Base-by-base conservation (phyloP, 2,113 vertebrate genomes). In the Gracilinanus agilis region DNA sequence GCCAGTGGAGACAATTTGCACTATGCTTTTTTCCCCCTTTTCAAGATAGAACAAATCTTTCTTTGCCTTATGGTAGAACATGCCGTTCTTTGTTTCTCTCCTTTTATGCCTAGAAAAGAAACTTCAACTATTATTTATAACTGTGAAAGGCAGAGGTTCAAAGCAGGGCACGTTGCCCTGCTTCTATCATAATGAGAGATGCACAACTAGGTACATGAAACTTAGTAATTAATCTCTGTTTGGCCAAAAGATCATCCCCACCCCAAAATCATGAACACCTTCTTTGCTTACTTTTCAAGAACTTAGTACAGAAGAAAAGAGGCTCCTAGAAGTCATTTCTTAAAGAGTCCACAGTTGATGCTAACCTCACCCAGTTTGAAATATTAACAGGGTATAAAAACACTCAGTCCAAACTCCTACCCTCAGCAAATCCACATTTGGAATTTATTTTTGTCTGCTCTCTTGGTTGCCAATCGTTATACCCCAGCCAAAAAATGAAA, bases 391-490 rank as follows among this genome's bases (percentile, higher is more conserved):
- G 88, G 53, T 53, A 67, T 91, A 56, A 95, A 83, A 54, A 40
- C 12, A 83, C 75, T 94, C 88, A 55, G 89, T 61, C 53, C 29
- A 55, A 93, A 24, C 23, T 40, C 10, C 34, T 49, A 25, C 90
- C 55, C 34, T 53, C 40, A 92, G 34, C 53, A 96, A 56, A 56
- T 93, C 54, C 56, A 67, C 90, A 93, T 94, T 96, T 88, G 55
- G 44, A 95, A 95, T 90, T 93, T 90, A 90, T 88, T 92, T 95
- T 89, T 92, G 56, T 92, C 91, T 90, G 90, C 88, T 10, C 27
- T 34, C 56, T 21, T 0, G 9, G 54, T 54, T 91, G 83, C 91
- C 93, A 95, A 44, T 34, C 49, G 24, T 16, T 61, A 91, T 92
- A 23, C 8, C 21, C 83, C 92, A 67, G 83, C 55, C 91, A 21